phyloP scores from a whole-genome alignment of 1,140 invertebrate genomes.

The Trypoxylus dichotomus region DNA sequence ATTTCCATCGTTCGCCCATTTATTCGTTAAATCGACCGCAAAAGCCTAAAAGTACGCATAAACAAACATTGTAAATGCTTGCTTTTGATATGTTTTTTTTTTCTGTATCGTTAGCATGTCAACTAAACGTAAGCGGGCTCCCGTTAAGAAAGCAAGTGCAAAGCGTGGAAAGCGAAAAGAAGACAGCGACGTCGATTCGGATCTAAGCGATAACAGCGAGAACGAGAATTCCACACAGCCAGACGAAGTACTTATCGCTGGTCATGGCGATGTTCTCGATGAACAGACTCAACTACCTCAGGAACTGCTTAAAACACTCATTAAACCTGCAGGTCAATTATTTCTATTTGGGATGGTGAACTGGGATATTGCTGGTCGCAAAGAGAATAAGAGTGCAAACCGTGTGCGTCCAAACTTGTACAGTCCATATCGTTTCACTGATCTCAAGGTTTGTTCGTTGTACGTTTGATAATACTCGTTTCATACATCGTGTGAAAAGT shows the following conservation, averaged over 20 bases:
- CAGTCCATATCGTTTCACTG: slow-evolving; percentile 65
- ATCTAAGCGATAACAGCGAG: slow-evolving; percentile 53
- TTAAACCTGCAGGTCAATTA: slow-evolving; percentile 63
- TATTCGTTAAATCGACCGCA: not conserved
- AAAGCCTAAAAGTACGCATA: not conserved
- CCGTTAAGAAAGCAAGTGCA: slow-evolving; percentile 43
- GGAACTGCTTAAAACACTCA: slow-evolving; percentile 62
- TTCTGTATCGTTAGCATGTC: slow-evolving; percentile 35
- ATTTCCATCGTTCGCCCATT: not conserved
- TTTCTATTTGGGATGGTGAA: slow-evolving; percentile 65
- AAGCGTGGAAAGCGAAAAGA: slow-evolving; percentile 57
- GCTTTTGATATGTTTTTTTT: not conserved
- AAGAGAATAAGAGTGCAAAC: slow-evolving; percentile 58
- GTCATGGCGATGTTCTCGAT: slow-evolving; percentile 55
- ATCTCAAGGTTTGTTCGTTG: slow-evolving; percentile 57
- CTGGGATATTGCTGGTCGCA: slow-evolving; percentile 65
- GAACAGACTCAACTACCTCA: slow-evolving; percentile 58
- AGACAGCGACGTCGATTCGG: slow-evolving; percentile 58
- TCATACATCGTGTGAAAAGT: not conserved
- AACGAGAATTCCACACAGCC: slow-evolving; percentile 52
- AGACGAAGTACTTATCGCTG: slow-evolving; percentile 58
- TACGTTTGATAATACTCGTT: slow-evolving; percentile 63
- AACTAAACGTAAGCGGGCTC: slow-evolving; percentile 49
- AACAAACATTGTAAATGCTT: not conserved
- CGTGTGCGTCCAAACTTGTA: slow-evolving; percentile 66